phyloP scores from a whole-genome alignment of 2,113 vertebrate species.

The Odocoileus virginianus region DNA sequence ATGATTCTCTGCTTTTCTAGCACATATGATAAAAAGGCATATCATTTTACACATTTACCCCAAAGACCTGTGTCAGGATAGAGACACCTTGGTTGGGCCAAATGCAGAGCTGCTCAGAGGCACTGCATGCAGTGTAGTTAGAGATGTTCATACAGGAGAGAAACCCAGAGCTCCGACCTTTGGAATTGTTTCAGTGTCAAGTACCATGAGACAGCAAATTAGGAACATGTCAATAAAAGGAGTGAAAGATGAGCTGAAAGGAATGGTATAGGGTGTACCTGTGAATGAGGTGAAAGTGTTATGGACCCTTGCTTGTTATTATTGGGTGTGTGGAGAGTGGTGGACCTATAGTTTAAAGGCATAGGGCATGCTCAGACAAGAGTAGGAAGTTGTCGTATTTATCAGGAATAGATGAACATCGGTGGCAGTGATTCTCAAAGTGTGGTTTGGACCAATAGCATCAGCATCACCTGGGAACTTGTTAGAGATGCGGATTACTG shows the following conservation, averaged over 20 bases:
- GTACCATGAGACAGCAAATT: neutral
- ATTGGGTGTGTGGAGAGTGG: neutral
- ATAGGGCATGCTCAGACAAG: neutral
- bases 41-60: neutral
- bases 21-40: neutral
- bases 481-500: neutral
- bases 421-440: neutral
- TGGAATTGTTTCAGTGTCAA: neutral
- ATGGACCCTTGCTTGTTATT: neutral
- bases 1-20: neutral
- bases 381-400: neutral
- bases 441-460: neutral
- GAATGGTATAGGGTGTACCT: neutral
- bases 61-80: neutral
- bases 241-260: neutral
- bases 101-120: neutral
- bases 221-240: neutral
- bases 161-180: neutral
- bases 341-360: neutral
- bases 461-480: neutral
- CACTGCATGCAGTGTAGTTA: neutral
- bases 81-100: neutral
- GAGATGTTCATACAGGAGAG: neutral
- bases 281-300: neutral
- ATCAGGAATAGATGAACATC: neutral